Evolutionary conservation across 2,113 vertebrate species (phyloP), one percentile per base, ranked within the genome.

Genomic region (Pyrgilauda ruficollis): DNA sequence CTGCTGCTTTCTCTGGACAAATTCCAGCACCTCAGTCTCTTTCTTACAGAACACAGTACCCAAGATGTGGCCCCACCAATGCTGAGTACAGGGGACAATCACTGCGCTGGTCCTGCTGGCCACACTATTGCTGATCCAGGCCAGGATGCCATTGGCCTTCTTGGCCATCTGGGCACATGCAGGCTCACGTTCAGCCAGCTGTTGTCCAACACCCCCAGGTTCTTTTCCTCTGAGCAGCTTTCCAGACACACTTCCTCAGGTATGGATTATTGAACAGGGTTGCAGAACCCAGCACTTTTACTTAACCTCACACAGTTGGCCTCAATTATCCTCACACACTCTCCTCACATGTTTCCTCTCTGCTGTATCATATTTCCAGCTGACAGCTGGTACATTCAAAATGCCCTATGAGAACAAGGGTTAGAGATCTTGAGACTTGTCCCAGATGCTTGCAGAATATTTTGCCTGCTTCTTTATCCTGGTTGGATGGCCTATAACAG

Each of bases 51-150:
- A 11, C 59, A 44, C 10, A 16, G 31, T 2, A 33, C 26, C 31
- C 1, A 0, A 43, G 20, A 26, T 35, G 26, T 49, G 30, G 4
- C 26, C 35, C 50, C 52, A 43, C 1, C 44, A 35, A 44, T 7
- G 26, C 18, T 0, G 0, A 15, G 7, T 16, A 52, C 31, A 31
- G 26, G 4, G 10, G 10, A 11, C 5, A 14, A 37, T 35, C 31
- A 1, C 16, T 76, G 44, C 21, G 52, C 47, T n/a, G 10, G 3
- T n/a, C 10, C 39, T 69, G 15, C 55, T 69, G 33, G 47, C 8
- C 27, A 52, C 27, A 33, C 22, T 52, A 3, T 62, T 62, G 24
- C 47, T 78, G 39, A 53, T 62, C 1, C 12, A 70, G n/a, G 39
- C 8, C 47, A 69, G 47, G 55, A 52, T 24, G 39, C 12, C 47